Conservation (phyloP, 2,113 vertebrate species). For the Siphamia tubifer region DNA sequence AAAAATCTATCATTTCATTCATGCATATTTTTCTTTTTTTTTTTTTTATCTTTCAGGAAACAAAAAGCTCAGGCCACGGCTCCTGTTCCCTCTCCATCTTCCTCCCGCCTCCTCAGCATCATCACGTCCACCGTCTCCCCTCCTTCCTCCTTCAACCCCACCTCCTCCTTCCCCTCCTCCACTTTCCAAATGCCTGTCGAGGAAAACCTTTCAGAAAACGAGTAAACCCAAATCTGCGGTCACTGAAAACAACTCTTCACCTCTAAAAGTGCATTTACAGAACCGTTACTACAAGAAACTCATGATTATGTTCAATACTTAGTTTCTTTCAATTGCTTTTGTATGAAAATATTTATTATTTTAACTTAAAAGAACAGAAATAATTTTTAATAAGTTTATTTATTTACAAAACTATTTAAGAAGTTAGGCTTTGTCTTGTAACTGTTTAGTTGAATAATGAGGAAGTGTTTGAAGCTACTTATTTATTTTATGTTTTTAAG, state of each 20-base stretch:
- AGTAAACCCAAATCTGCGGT: not conserved
- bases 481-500: constrained; percentile 8
- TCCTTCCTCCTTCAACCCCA: not conserved
- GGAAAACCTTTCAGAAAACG: not conserved
- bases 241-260: too few relatives aligned
- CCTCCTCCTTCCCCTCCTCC: not conserved
- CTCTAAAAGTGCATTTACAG: not conserved
- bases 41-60: not conserved
- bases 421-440: not conserved
- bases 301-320: not conserved
- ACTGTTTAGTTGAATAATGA: not conserved
- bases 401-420: constrained; percentile 21
- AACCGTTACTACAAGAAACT: not conserved
- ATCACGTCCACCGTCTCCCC: constrained; percentile 21
- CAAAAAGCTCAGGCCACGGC: not conserved
- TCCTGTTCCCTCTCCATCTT: not conserved
- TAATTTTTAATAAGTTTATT: constrained; percentile 1
- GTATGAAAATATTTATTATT: constrained; percentile 33
- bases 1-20: too few relatives aligned
- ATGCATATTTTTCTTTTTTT: not conserved
- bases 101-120: constrained; percentile 23
- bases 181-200: not conserved
- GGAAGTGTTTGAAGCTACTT: not conserved
- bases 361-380: not conserved
- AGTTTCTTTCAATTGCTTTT: not conserved